Evolutionary conservation across 2,113 vertebrate species (phyloP).

Genomic region (Dipodomys spectabilis): DNA sequence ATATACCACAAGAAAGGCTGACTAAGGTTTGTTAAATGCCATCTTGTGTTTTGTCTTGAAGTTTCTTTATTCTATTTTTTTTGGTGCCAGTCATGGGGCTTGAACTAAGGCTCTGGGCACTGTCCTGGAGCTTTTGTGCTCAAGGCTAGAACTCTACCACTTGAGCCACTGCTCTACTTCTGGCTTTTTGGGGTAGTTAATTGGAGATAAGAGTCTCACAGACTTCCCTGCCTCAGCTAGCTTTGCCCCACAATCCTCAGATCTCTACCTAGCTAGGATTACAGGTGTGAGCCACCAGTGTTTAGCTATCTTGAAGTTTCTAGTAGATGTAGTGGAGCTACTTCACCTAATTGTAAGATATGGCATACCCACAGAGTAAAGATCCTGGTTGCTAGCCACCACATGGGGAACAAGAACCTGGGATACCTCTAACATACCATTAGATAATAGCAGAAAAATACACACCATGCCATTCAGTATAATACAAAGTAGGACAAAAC

Average conservation of each 20-base stretch:
- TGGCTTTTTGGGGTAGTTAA: too few relatives aligned
- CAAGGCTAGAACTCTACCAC: too few relatives aligned
- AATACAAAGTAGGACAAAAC: neutral
- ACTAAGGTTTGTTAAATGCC: conserved; percentile 19
- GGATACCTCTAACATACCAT: neutral
- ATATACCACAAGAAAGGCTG: neutral
- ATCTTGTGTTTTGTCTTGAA: neutral
- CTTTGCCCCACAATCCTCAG: too few relatives aligned
- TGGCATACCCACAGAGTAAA: neutral
- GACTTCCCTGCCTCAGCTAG: too few relatives aligned
- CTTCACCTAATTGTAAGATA: neutral
- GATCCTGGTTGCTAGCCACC: neutral
- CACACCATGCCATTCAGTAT: neutral
- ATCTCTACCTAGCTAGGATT: too few relatives aligned
- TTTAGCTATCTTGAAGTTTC: conserved; percentile 3
- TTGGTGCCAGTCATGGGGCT: too few relatives aligned
- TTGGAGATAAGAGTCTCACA: too few relatives aligned
- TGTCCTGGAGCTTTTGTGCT: too few relatives aligned
- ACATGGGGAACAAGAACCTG: neutral
- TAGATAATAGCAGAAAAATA: neutral
- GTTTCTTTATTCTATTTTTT: neutral
- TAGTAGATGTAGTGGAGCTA: neutral
- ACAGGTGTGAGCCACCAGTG: too few relatives aligned
- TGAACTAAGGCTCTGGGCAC: too few relatives aligned
- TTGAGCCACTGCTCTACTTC: too few relatives aligned